These are phyloP conservation scores for Diorhabda sublineata DNA, from an alignment of 1,140 invertebrate genomes.

Conservation along the genomic window DNA sequence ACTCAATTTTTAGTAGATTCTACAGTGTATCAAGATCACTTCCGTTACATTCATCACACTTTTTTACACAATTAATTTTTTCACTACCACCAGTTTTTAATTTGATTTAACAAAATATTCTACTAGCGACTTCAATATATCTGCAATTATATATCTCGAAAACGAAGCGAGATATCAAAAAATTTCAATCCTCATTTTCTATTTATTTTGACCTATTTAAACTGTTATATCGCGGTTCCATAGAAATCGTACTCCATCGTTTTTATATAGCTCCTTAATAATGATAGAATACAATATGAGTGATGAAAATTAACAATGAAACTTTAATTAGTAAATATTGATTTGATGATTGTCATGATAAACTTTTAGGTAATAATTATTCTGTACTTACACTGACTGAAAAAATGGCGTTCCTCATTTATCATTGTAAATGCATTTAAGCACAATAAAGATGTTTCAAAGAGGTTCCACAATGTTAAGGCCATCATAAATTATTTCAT, in stretches of 20 bases:
- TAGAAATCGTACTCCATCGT: background rate
- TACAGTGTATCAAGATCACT: no score
- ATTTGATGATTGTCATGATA: background rate
- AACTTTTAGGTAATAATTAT: background rate
- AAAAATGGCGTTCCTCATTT: constrained; percentile 5
- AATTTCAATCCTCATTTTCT: no score
- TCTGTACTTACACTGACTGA: constrained; percentile 13
- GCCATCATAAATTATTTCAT: background rate
- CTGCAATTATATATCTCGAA: no score
- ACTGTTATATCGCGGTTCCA: background rate
- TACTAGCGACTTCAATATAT: no score
- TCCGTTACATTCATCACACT: no score
- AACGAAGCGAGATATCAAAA: no score
- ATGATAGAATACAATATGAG: no score
- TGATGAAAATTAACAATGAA: background rate
- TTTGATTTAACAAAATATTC: no score
- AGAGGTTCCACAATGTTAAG: constrained; percentile 14
- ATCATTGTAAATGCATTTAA: constrained; percentile 15
- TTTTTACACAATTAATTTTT: no score
- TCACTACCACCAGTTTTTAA: no score
- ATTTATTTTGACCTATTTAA: background rate
- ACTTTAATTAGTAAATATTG: background rate
- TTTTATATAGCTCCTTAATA: background rate
- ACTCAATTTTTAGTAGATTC: no score
- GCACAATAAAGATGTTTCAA: constrained; percentile 17